Conservation (phyloP, 35 echinoderm and acorn worm species). For the Amphiura filiformis region DNA sequence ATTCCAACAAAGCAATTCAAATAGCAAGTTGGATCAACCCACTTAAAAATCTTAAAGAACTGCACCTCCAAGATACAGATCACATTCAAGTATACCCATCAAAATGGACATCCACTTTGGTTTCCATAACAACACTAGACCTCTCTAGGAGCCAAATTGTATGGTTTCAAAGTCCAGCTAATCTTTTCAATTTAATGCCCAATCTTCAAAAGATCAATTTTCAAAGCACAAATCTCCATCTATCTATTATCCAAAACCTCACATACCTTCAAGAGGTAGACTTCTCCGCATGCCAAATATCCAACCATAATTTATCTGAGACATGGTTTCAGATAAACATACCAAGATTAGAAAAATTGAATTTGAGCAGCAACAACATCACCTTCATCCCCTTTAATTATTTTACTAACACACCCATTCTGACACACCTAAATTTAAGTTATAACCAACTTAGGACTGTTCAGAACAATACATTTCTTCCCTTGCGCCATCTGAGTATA, state of each 20-base stretch:
- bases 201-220: background rate
- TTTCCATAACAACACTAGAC: background rate
- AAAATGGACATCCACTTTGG: background rate
- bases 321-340: background rate
- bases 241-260: background rate
- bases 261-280: background rate
- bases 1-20: background rate
- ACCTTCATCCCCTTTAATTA: background rate
- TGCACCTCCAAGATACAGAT: background rate
- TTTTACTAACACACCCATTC: too few relatives aligned
- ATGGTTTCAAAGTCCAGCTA: background rate
- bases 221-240: background rate
- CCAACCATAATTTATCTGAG: background rate
- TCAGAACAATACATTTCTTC: too few relatives aligned
- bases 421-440: too few relatives aligned
- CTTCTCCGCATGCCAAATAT: background rate
- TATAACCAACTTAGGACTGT: too few relatives aligned
- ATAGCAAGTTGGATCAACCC: background rate
- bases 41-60: background rate
- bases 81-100: background rate
- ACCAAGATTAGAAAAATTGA: background rate
- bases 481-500: background rate
- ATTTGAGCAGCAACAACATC: background rate
- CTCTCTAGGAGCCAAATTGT: background rate
- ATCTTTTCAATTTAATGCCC: background rate